phyloP scores from a whole-genome alignment of 2,113 vertebrate genomes.

The Limnothrissa miodon region DNA sequence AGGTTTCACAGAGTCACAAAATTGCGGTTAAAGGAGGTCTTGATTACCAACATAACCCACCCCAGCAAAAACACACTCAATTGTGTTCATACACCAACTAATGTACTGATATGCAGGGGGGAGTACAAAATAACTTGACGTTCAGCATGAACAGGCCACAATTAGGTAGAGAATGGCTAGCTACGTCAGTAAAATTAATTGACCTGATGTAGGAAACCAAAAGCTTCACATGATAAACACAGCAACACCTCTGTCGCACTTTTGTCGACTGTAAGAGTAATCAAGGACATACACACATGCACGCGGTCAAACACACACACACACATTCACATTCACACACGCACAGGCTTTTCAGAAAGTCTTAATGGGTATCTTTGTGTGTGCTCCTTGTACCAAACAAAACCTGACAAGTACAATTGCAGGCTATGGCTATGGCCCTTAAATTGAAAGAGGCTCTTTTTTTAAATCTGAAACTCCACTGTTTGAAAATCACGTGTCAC shows the following conservation, averaged over 20 bases:
- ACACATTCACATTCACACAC: slow-evolving; percentile 47
- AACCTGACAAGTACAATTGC: slow-evolving; percentile 21
- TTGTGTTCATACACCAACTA: slow-evolving; percentile 45
- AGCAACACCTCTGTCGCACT: background rate
- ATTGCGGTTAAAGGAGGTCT: slow-evolving; percentile 38
- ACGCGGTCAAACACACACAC: slow-evolving; percentile 46
- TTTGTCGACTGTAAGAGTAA: slow-evolving; percentile 14
- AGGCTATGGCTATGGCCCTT: slow-evolving; percentile 62
- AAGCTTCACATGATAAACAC: slow-evolving; percentile 17
- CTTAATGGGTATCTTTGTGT: slow-evolving; percentile 11
- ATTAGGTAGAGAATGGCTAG: slow-evolving; percentile 59
- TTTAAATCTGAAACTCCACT: background rate
- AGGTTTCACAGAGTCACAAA: slow-evolving; percentile 49
- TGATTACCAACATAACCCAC: slow-evolving; percentile 34
- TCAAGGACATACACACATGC: slow-evolving; percentile 49
- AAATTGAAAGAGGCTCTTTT: slow-evolving; percentile 40
- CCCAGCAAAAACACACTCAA: slow-evolving; percentile 25
- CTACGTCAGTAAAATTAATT: slow-evolving; percentile 46
- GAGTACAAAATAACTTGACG: slow-evolving; percentile 52
- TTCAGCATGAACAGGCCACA: slow-evolving; percentile 62
- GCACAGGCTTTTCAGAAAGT: slow-evolving; percentile 22
- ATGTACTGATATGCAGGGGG: slow-evolving; percentile 61
- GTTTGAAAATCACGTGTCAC: background rate
- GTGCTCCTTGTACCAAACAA: slow-evolving; percentile 24
- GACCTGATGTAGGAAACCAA: slow-evolving; percentile 47